A percentile compares a stretch with the other conserved stretches of the same genome.
Evolutionary conservation across 2,888 invertebrate genomes (phyloP).

Genomic region (Eupithecia insigniata): DNA sequence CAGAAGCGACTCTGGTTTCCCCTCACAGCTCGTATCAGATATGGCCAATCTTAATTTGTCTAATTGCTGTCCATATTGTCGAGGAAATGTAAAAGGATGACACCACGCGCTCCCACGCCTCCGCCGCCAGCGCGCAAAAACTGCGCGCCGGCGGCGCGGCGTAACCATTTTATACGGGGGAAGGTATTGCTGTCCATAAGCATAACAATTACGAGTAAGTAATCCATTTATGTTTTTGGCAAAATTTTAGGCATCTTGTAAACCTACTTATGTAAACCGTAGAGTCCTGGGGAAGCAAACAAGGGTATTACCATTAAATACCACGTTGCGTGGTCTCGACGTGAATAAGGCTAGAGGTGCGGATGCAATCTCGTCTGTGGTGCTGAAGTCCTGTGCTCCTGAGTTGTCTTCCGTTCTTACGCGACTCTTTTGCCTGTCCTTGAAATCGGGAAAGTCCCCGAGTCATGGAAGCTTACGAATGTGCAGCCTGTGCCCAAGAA

Average conservation of each 20-base stretch:
- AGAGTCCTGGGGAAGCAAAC: no score
- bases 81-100: constrained; percentile 33
- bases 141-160: constrained; percentile 19
- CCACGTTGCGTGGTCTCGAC: no score
- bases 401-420: no score
- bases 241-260: not conserved
- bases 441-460: no score
- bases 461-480: no score
- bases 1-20: constrained; percentile 29
- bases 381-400: no score
- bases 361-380: no score
- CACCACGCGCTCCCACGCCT: constrained; percentile 52
- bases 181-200: not conserved
- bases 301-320: no score
- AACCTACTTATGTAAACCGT: no score
- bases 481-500: no score
- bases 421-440: no score
- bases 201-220: not conserved
- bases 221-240: not conserved
- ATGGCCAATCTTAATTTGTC: constrained; percentile 31
- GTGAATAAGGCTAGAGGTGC: no score
- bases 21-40: constrained; percentile 25
- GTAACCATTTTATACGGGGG: not conserved
- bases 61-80: constrained; percentile 31
- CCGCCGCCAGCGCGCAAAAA: constrained; percentile 48